A percentile compares a stretch with the other conserved stretches of the same genome.
Evolutionary conservation across 2,113 vertebrate genomes (phyloP).

Genomic region (Pygathrix nemaeus): DNA sequence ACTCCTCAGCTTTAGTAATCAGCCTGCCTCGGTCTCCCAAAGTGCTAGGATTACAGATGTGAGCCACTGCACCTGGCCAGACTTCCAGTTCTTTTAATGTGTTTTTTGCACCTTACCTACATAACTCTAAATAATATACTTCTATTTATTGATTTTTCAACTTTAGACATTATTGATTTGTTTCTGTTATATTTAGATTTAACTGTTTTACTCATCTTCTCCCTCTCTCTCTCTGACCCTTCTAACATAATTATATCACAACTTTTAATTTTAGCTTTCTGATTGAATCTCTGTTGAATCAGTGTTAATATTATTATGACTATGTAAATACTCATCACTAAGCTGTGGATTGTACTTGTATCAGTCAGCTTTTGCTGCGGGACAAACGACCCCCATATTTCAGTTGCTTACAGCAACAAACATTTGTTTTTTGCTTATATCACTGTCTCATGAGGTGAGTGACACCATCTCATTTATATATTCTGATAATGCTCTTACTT

Average conservation of each 20-base stretch:
- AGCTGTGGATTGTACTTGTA: not conserved
- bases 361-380: not conserved
- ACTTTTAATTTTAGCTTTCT: conserved; percentile 38
- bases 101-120: not conserved
- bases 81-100: not conserved
- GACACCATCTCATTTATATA: not conserved
- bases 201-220: not conserved
- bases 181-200: conserved; percentile 10
- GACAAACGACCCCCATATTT: not conserved
- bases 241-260: not conserved
- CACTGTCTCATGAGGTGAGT: not conserved
- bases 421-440: not conserved
- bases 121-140: not conserved
- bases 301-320: not conserved
- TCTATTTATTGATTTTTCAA: conserved; percentile 40
- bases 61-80: too few relatives aligned
- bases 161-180: not conserved
- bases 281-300: not conserved
- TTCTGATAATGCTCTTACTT: not conserved
- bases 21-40: too few relatives aligned
- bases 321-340: not conserved
- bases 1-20: too few relatives aligned
- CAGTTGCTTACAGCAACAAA: not conserved
- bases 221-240: not conserved
- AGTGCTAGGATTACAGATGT: too few relatives aligned